Percentiles rank a stretch among this genome's conserved stretches.
phyloP scores from a whole-genome alignment of 2,113 vertebrate genomes.

The Tenebrosternarchus preto region DNA sequence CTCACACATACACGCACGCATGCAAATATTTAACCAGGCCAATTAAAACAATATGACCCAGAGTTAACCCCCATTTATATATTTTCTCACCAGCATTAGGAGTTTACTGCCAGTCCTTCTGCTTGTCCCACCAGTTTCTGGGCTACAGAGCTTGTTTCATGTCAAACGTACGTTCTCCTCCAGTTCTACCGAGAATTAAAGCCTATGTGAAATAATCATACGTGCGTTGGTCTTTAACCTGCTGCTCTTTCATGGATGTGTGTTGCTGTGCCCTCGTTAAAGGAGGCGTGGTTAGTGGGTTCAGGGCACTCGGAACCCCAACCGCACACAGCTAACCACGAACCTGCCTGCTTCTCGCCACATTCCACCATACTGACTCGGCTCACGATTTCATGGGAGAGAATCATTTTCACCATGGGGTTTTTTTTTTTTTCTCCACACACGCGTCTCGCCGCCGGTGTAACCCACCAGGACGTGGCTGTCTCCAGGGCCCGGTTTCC shows the following conservation, averaged over 20 bases:
- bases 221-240: too few relatives aligned
- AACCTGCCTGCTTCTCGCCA: conserved; percentile 19
- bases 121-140: conserved; percentile 1
- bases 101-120: conserved; percentile 13
- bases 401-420: conserved; percentile 58
- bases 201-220: too few relatives aligned
- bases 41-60: conserved; percentile 14
- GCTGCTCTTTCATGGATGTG: neutral
- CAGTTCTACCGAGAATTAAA: too few relatives aligned
- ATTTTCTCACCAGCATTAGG: neutral
- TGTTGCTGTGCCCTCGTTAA: conserved; percentile 45
- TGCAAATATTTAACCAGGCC: conserved; percentile 7
- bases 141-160: conserved; percentile 13
- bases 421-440: conserved; percentile 44
- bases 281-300: conserved; percentile 13
- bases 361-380: conserved; percentile 48
- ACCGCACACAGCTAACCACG: conserved; percentile 18
- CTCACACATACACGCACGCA: neutral
- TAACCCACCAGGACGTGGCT: conserved; percentile 2
- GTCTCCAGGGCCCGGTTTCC: conserved; percentile 31
- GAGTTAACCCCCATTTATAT: conserved; percentile 3
- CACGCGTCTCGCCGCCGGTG: conserved; percentile 8
- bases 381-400: conserved; percentile 51
- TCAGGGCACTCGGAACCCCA: conserved; percentile 9
- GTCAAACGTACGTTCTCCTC: conserved; percentile 4